Conservation (phyloP, 2,888 invertebrate genomes). For the Strigamia crassipes region DNA sequence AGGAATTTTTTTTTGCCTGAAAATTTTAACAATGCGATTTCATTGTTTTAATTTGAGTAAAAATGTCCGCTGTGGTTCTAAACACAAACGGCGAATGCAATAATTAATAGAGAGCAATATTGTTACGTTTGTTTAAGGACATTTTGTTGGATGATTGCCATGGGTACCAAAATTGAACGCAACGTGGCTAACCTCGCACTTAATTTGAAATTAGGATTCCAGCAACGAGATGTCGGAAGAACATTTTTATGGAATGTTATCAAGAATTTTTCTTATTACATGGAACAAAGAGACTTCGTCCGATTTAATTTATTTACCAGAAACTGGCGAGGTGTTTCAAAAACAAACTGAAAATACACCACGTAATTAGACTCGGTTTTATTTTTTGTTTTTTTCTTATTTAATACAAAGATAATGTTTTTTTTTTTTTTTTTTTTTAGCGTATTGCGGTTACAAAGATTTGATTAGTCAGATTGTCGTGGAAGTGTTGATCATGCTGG, state of each 20-base stretch:
- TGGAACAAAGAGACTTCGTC: constrained; percentile 53
- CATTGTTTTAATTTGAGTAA: no score
- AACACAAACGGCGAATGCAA: not conserved
- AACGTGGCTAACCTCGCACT: constrained; percentile 6
- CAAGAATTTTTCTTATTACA: constrained; percentile 56
- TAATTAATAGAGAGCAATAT: not conserved
- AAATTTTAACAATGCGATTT: no score
- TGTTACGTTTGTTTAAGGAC: not conserved
- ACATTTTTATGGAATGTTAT: constrained; percentile 55
- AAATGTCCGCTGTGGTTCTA: not conserved
- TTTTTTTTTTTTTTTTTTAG: constrained; percentile 23
- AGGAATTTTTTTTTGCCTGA: no score
- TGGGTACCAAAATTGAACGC: not conserved
- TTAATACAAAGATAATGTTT: no score
- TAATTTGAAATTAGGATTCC: constrained; percentile 28
- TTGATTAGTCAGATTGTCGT: constrained; percentile 57
- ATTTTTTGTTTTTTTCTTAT: constrained; percentile 3
- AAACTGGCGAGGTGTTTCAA: constrained; percentile 52
- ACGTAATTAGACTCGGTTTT: not conserved
- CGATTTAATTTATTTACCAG: constrained; percentile 54
- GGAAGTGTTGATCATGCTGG: constrained; percentile 56
- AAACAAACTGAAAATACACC: constrained; percentile 42
- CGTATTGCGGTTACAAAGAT: constrained; percentile 51
- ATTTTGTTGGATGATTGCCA: not conserved
- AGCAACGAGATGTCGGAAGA: constrained; percentile 55